Base-by-base conservation (phyloP, 35 echinoderm and acorn worm species). In the Apostichopus parvimensis region DNA sequence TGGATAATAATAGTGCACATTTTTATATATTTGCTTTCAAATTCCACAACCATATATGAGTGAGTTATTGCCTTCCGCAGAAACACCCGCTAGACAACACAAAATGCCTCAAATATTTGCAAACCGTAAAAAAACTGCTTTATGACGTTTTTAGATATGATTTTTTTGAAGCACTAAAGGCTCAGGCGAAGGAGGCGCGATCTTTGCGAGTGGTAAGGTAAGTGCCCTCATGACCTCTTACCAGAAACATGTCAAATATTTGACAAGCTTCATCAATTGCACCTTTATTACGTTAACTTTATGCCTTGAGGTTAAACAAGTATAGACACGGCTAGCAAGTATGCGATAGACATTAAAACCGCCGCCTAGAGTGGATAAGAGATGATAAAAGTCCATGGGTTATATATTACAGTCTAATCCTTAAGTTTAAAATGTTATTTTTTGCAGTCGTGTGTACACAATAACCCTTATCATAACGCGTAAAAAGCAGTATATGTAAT, bases 181-280 rank as follows among this genome's bases (percentile, higher is more conserved):
- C 62, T 12, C 62, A 9, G 9, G 9, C 12, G 70, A 73, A 73
- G 15, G 70, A 73, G 70, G 12, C 70, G 4, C 70, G 70, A 75
- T n/a, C 71, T 75, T 75, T 75, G 20, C 17, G 71, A 75, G 15
- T 22, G 71, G 71, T 75, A 18, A 14, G 71, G 6, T 75, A 7
- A 75, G 34, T 45, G 34, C 18, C n/a, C n/a, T 22, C 71, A n/a
- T 22, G 71, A 75, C 71, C 71, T 75, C 64, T 75, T 75, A 75
- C 71, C 71, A 75, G 17, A 18, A 75, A 75, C 34, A 75, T 20
- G 71, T 75, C 71, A 75, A 75, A 22, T 18, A 75, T 75, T 7
- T 75, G 71, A 75, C 71, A 75, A 45, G 71, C n/a, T 75, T 18
- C 71, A 75, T 75, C 71, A 75, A 75, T 75, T 18, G 71, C 17